Evolutionary conservation across 2,113 vertebrate genomes (phyloP).

Genomic region (Tachycineta bicolor): DNA sequence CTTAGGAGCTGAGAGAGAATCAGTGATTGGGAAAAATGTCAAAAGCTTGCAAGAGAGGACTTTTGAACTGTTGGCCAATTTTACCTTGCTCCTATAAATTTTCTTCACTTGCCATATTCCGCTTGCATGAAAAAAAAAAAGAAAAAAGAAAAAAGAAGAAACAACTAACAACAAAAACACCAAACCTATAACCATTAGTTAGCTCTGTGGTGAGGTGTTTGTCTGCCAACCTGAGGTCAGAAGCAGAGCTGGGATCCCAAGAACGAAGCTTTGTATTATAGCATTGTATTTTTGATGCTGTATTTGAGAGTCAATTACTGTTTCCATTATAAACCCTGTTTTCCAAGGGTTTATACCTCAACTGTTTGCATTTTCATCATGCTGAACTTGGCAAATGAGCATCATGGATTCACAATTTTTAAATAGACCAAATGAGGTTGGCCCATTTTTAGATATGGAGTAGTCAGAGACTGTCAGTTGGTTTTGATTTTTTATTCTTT

Average conservation of each 20-base stretch:
- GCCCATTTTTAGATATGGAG: slow-evolving; percentile 73
- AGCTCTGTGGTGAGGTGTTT: slow-evolving; percentile 78
- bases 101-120: slow-evolving; percentile 48
- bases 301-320: slow-evolving; percentile 80
- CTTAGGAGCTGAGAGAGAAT: not conserved
- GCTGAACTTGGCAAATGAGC: slow-evolving; percentile 63
- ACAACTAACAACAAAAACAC: not conserved
- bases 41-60: not conserved
- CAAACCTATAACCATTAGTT: slow-evolving; percentile 77
- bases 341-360: slow-evolving; percentile 78
- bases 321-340: slow-evolving; percentile 82
- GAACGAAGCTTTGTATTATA: slow-evolving; percentile 72
- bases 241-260: slow-evolving; percentile 67
- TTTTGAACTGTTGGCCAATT: slow-evolving; percentile 28
- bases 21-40: not conserved
- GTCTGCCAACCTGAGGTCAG: slow-evolving; percentile 78
- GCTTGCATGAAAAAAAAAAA: not conserved
- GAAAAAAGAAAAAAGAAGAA: not conserved
- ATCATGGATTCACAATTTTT: slow-evolving; percentile 70
- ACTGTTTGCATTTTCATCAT: slow-evolving; percentile 66
- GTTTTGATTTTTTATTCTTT: slow-evolving; percentile 53
- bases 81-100: slow-evolving; percentile 21
- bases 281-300: slow-evolving; percentile 81
- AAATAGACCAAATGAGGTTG: slow-evolving; percentile 73
- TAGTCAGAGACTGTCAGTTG: slow-evolving; percentile 61